Percentiles rank a stretch among this genome's conserved stretches.
Conservation (phyloP, 37 sponge, comb jelly and placozoan species). For the Petrosia ficiformis region DNA sequence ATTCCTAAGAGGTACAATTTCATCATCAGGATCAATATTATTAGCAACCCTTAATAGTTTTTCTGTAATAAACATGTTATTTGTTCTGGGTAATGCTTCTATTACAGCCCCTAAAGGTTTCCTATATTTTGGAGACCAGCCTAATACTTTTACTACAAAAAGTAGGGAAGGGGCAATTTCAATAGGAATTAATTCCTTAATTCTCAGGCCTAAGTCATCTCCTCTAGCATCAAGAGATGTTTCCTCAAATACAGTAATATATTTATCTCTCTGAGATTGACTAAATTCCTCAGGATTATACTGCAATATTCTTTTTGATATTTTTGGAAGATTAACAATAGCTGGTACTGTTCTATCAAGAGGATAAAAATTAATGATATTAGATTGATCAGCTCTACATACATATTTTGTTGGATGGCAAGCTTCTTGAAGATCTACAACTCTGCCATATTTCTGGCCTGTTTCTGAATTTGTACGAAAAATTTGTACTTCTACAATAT, state of each 20-base stretch:
- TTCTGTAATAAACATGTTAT: conserved; percentile 41
- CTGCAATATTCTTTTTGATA: conserved; percentile 14
- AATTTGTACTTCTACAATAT: conserved; percentile 37
- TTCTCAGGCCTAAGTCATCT: conserved; percentile 13
- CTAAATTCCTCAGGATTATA: neutral
- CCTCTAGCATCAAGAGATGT: conserved; percentile 3
- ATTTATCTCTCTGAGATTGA: neutral
- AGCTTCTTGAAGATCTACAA: conserved; percentile 19
- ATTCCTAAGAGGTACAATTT: conserved; percentile 4
- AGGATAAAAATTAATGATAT: conserved; percentile 53
- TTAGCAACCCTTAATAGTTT: conserved; percentile 28
- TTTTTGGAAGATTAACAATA: conserved; percentile 53
- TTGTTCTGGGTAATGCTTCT: conserved; percentile 25
- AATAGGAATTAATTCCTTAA: conserved; percentile 41
- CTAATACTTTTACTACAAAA: conserved; percentile 43
- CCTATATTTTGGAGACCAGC: conserved; percentile 30
- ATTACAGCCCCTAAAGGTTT: conserved; percentile 52
- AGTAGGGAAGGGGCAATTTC: conserved; percentile 32
- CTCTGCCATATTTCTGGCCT: conserved; percentile 22
- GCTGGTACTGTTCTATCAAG: conserved; percentile 43
- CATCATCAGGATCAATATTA: conserved; percentile 5
- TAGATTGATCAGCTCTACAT: conserved; percentile 37
- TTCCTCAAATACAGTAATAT: conserved; percentile 20
- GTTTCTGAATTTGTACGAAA: no score
- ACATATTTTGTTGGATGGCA: conserved; percentile 21